These are phyloP conservation scores for Caerostris darwini DNA, from an alignment of 1,140 invertebrate genomes.

Conservation along the genomic window DNA sequence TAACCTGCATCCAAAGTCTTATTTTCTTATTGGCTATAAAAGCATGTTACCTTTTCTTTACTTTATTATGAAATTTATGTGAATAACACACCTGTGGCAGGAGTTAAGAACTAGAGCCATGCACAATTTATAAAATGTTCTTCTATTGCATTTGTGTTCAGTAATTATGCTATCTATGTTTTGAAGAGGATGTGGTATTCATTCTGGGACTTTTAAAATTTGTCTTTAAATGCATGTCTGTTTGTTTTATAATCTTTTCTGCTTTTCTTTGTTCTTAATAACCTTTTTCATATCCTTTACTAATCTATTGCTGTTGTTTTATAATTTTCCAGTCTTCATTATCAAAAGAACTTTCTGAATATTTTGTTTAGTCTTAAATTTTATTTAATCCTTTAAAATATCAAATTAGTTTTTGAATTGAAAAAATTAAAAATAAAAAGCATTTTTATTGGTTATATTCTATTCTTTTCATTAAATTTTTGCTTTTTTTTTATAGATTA, in stretches of 20 bases:
- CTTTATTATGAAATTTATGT: neutral
- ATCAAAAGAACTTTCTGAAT: too few species aligned
- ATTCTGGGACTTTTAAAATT: neutral
- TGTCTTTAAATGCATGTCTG: neutral
- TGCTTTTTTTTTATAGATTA: too few species aligned
- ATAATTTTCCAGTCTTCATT: too few species aligned
- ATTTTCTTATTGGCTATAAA: slow-evolving; percentile 36
- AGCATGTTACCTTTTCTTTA: slow-evolving; percentile 46
- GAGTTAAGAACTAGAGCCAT: slow-evolving; percentile 69
- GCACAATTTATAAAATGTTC: slow-evolving; percentile 50
- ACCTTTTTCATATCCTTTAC: neutral
- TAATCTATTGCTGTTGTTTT: neutral
- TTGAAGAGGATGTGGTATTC: neutral
- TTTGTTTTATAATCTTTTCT: neutral
- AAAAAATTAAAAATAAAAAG: too few species aligned
- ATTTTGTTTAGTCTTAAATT: too few species aligned
- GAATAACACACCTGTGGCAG: slow-evolving; percentile 75
- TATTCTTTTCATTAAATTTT: too few species aligned
- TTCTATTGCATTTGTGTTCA: slow-evolving; percentile 25
- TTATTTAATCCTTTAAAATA: too few species aligned
- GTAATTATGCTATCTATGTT: slow-evolving; percentile 7
- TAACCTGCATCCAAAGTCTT: slow-evolving; percentile 23
- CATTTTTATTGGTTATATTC: too few species aligned
- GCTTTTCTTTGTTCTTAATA: slow-evolving; percentile 5
- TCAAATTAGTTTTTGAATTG: too few species aligned